Evolutionary conservation across 2,888 invertebrate genomes (phyloP).

Genomic region (Mesorhabditis sp.): DNA sequence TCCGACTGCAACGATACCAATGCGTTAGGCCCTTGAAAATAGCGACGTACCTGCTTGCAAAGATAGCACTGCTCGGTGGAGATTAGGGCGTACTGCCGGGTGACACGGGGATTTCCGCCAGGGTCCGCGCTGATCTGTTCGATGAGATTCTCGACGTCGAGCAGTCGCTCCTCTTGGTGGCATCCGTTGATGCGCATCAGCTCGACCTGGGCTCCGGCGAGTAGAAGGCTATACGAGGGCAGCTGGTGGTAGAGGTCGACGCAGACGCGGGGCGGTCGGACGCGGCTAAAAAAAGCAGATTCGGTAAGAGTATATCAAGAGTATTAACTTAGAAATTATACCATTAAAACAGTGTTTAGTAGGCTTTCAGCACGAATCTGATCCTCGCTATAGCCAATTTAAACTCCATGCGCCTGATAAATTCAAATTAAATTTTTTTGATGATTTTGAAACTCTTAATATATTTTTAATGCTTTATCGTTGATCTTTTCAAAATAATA

Average conservation of each 20-base stretch:
- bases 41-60: constrained; percentile 24
- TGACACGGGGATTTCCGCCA: constrained; percentile 8
- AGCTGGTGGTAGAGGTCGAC: constrained; percentile 38
- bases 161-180: constrained; percentile 20
- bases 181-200: constrained; percentile 49
- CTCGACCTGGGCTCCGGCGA: constrained; percentile 52
- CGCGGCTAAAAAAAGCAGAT: constrained; percentile 20
- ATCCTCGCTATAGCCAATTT: no score
- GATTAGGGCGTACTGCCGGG: constrained; percentile 47
- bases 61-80: constrained; percentile 52
- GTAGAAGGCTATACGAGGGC: constrained; percentile 38
- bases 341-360: no score
- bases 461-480: no score
- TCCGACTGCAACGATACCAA: constrained; percentile 24
- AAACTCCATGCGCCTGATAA: no score
- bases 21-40: not conserved
- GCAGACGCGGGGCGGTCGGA: constrained; percentile 31
- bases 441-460: no score
- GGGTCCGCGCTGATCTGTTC: constrained; percentile 27
- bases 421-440: no score
- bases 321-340: no score
- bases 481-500: no score
- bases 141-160: constrained; percentile 44
- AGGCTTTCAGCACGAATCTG: no score
- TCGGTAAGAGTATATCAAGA: not conserved